These are phyloP conservation scores for Drosophila jambulina DNA, from an alignment of 1,140 invertebrate genomes.

Conservation along the genomic window DNA sequence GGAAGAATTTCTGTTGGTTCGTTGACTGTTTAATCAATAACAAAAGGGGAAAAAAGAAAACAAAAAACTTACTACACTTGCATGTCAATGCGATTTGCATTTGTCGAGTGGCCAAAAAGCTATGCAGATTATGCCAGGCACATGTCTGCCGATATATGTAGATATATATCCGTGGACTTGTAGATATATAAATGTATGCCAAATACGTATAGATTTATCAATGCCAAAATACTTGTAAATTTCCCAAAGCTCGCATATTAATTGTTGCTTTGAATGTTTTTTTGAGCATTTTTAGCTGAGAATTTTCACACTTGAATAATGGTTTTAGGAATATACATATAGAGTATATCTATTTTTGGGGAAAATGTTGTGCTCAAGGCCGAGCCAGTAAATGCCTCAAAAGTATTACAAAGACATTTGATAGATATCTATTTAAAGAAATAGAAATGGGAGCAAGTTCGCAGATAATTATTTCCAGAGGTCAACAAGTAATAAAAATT, in stretches of 20 bases:
- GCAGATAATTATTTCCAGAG: not conserved
- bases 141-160: constrained; percentile 1
- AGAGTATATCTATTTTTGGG: constrained; percentile 25
- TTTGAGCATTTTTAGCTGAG: constrained; percentile 19
- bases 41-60: constrained; percentile 13
- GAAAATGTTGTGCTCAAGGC: constrained; percentile 19
- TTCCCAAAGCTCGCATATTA: constrained; percentile 27
- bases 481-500: not conserved
- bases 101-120: constrained; percentile 34
- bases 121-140: constrained; percentile 23
- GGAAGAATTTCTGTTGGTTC: constrained; percentile 17
- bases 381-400: constrained; percentile 28
- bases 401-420: constrained; percentile 20
- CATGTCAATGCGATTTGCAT: constrained; percentile 69
- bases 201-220: constrained; percentile 38
- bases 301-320: constrained; percentile 51
- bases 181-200: constrained; percentile 16
- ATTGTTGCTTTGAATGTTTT: constrained; percentile 32
- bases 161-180: not conserved
- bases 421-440: not conserved
- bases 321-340: constrained; percentile 14
- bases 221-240: constrained; percentile 43
- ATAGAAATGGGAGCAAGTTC: constrained; percentile 1
- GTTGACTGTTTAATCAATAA: constrained; percentile 78
- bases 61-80: constrained; percentile 46